phyloP scores from a whole-genome alignment of 2,113 vertebrate species.

The Stomatorhinus ivindoensis region DNA sequence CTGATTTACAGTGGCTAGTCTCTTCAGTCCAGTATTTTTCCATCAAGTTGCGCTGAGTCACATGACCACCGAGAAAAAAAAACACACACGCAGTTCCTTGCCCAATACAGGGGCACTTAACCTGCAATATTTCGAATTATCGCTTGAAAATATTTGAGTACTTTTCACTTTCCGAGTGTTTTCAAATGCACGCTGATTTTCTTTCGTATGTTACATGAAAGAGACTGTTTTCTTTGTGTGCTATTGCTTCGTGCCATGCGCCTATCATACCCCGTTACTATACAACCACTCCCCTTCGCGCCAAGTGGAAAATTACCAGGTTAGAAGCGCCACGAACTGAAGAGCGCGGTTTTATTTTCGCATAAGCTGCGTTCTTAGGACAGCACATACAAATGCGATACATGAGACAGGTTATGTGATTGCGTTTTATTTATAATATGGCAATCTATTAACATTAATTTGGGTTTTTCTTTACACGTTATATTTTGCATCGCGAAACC shows the following conservation, averaged over 20 bases:
- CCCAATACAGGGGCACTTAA: slow-evolving; percentile 36
- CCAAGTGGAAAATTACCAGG: slow-evolving; percentile 77
- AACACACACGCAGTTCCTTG: slow-evolving; percentile 51
- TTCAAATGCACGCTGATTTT: not conserved
- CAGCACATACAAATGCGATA: not conserved
- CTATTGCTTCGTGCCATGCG: slow-evolving; percentile 48
- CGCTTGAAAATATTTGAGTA: not conserved
- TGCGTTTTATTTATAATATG: not conserved
- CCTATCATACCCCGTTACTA: slow-evolving; percentile 38
- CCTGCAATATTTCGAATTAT: slow-evolving; percentile 5
- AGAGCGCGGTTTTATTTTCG: slow-evolving; percentile 28
- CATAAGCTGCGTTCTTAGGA: slow-evolving; percentile 8
- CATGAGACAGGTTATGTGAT: not conserved
- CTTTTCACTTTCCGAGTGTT: slow-evolving; percentile 1
- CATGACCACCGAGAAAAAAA: slow-evolving; percentile 44
- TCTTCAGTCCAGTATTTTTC: slow-evolving; percentile 72
- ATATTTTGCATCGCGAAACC: not conserved
- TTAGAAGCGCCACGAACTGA: slow-evolving; percentile 60
- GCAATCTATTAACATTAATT: not conserved
- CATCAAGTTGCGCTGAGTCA: slow-evolving; percentile 67
- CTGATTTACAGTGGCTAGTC: slow-evolving; percentile 16
- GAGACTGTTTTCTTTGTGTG: not conserved
- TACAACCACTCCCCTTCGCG: slow-evolving; percentile 69
- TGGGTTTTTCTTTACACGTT: not conserved
- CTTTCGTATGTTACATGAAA: not conserved